Evolutionary conservation across 2,113 vertebrate species (phyloP), one percentile per base, ranked within the genome.

Genomic region (Corydoras maculifer): DNA sequence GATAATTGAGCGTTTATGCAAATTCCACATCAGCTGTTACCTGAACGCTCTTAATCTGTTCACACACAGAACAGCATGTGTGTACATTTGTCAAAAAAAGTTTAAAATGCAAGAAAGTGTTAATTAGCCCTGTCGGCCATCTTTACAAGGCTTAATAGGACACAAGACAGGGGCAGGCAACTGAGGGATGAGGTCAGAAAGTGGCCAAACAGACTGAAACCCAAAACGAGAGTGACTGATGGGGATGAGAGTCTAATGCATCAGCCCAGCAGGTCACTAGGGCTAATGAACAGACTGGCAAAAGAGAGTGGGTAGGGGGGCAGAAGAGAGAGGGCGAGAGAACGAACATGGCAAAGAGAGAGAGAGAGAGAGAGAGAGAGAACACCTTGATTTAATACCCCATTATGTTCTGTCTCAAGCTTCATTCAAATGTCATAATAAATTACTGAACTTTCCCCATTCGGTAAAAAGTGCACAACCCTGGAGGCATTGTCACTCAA

Each of bases 61-160:
- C 72, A 62, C 74, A 67, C 12, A 18, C n/a, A 12, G 29, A 31
- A n/a, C 49, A 18, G 63, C 25, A 11, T 72, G 61, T 30, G 75
- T 76, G 76, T 83, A 14, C 69, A 65, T 70, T 43, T 65, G 68
- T 63, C 2, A 58, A 48, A 9, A 71, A 73, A 71, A 57, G 55
- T 77, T 68, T 48, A 55, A 72, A 63, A 55, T 69, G 66, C 48
- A 50, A 12, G 18, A 58, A 75, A 69, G 51, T n/a, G 73, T 85
- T 87, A 86, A 86, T 86, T 88, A 87, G 84, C 85, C 81, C 62
- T 86, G 80, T 81, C 82, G 79, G 71, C 75, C 79, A 79, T 88
- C 87, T 84, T 84, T 74, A 79, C 65, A 81, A 68, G 78, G 84
- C 84, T 83, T 88, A 90, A 88, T 89, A 85, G 86, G 82, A 88